Percentiles rank a stretch among this genome's conserved stretches.
These are phyloP conservation scores for Neuroscelio doddi DNA, from an alignment of 2,888 invertebrate species.

Conservation along the genomic window DNA sequence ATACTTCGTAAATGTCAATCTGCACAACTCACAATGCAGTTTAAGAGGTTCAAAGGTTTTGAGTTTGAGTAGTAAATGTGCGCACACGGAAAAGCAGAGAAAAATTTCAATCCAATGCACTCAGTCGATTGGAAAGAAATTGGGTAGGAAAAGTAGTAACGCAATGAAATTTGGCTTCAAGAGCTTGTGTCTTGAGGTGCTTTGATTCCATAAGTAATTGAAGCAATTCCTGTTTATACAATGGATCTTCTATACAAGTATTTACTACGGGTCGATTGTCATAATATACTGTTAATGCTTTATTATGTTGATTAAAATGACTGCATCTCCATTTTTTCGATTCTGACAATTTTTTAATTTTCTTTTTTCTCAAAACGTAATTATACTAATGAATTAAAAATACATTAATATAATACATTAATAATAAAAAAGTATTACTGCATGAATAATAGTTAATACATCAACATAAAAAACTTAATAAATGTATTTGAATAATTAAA, in stretches of 20 bases:
- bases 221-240: slow-evolving; percentile 27
- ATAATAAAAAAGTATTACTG: no score
- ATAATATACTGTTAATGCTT: slow-evolving; percentile 21
- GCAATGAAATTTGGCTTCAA: slow-evolving; percentile 18
- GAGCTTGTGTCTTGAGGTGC: slow-evolving; percentile 16
- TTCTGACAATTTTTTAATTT: neutral
- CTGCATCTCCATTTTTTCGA: neutral
- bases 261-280: slow-evolving; percentile 25
- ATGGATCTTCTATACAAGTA: slow-evolving; percentile 20
- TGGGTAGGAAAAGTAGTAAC: slow-evolving; percentile 24
- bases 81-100: slow-evolving; percentile 16
- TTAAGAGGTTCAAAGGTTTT: slow-evolving; percentile 31
- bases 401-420: no score
- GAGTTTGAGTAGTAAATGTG: slow-evolving; percentile 23
- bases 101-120: slow-evolving; percentile 48
- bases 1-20: no score
- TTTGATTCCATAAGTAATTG: slow-evolving; percentile 34
- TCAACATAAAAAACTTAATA: no score
- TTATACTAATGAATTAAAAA: no score
- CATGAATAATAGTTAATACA: no score
- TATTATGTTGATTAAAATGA: slow-evolving; percentile 24
- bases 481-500: no score
- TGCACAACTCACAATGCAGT: no score
- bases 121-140: slow-evolving; percentile 37
- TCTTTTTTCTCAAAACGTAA: neutral